phyloP scores from a whole-genome alignment of 2,113 vertebrate species.

The Anhinga anhinga region DNA sequence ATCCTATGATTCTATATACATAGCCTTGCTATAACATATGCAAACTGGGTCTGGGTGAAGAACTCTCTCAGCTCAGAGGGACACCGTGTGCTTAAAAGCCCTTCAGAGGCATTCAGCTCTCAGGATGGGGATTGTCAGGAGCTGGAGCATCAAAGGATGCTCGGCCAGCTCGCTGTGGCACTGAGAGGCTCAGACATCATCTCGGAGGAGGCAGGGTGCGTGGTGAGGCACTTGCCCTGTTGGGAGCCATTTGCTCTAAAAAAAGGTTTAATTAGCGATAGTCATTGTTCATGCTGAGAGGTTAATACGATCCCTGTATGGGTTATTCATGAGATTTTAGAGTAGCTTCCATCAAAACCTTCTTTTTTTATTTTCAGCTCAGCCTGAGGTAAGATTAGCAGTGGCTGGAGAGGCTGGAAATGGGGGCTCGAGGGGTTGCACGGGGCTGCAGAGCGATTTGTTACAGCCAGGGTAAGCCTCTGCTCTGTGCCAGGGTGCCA shows the following conservation, averaged over 20 bases:
- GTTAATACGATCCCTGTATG: not conserved
- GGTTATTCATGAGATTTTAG: not conserved
- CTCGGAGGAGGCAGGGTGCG: fast-evolving
- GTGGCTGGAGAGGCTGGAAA: not conserved
- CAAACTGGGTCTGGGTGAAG: not conserved
- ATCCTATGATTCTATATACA: not conserved
- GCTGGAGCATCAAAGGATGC: not conserved
- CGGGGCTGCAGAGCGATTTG: too few species aligned
- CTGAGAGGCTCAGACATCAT: not conserved
- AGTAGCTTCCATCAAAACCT: not conserved
- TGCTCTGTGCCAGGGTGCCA: not conserved
- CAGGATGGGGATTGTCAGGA: not conserved
- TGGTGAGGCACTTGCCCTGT: not conserved
- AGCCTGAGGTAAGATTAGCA: not conserved
- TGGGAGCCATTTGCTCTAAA: not conserved
- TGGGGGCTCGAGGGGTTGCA: not conserved
- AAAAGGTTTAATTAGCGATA: not conserved
- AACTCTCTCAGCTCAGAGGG: not conserved
- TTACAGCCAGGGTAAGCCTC: not conserved
- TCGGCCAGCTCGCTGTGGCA: fast-evolving
- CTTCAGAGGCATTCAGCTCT: not conserved
- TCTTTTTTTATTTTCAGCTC: not conserved
- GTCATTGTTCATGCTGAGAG: not conserved
- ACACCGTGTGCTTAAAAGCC: not conserved
- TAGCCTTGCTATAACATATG: not conserved